Conservation (phyloP, 2,113 vertebrate species). For the Neotragus moschatus region DNA sequence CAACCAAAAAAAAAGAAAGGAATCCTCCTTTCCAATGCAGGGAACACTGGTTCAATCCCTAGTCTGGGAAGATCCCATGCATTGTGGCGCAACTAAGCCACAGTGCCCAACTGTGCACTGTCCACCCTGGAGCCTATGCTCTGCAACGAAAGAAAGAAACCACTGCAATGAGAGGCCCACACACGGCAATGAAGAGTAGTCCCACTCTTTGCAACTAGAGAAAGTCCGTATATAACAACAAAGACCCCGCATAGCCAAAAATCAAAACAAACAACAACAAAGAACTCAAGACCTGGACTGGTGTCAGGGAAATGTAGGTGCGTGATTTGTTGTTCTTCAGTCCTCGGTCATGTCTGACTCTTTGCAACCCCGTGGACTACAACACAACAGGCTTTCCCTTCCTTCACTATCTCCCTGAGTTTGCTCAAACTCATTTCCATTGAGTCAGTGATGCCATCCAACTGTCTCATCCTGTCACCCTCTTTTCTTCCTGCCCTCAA, state of each 20-base stretch:
- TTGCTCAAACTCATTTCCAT: too few relatives aligned
- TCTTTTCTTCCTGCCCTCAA: too few relatives aligned
- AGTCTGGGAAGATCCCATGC: not conserved
- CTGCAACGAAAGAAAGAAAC: not conserved
- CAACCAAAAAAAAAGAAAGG: not conserved
- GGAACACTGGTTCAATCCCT: not conserved
- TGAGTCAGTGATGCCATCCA: too few relatives aligned
- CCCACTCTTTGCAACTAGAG: not conserved
- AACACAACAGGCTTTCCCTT: too few relatives aligned
- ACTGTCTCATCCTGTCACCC: too few relatives aligned
- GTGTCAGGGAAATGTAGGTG: not conserved
- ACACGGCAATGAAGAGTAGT: not conserved
- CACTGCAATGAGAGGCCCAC: not conserved
- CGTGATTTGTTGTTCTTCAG: not conserved
- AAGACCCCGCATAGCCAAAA: not conserved
- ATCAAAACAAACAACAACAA: not conserved
- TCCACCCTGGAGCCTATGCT: not conserved
- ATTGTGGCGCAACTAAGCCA: not conserved
- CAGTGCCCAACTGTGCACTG: rapidly evolving
- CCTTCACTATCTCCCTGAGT: too few relatives aligned
- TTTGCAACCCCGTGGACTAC: too few relatives aligned
- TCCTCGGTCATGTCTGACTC: too few relatives aligned
- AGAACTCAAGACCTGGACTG: not conserved
- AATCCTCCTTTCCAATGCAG: not conserved
- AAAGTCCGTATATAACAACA: not conserved